Base-by-base conservation (phyloP, 2,113 vertebrate species). In the Leucoraja erinaceus region DNA sequence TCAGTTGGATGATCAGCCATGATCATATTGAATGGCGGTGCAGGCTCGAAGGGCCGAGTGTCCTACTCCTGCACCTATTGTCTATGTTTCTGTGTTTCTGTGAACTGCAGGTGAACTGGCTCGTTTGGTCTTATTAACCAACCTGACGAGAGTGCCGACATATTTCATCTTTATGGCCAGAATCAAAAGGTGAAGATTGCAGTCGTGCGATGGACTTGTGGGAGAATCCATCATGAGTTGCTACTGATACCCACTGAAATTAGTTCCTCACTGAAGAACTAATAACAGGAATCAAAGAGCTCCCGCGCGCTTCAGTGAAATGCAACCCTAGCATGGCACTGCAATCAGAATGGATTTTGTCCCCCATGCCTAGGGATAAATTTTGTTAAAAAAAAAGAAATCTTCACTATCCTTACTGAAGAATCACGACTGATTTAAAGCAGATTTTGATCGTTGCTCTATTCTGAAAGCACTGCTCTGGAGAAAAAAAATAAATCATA, bases 201-300 rank as follows among this genome's bases (percentile, higher is more conserved):
- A 25, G 18, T 18, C 10, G 33, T 72, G 38, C 38, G 3, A 47
- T 91, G 20, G 31, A 74, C 38, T 74, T 38, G 33, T 68, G 72
- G 28, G 31, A 91, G 20, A 91, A 91, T 74, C 33, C 11, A 0
- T 28, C 66, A 91, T 72, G 90, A 91, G 18, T 54, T 68, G 33
- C 68, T 33, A 91, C 66, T 91, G 90, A 72, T 72, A 91, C 90
- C 90, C 11, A 47, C 38, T 72, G 68, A 91, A 91, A 91, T 91
- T 72, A 91, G 90, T 28, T 91, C 90, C 90, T 91, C 22, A 72
- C 90, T 28, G 33, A 33, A 91, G 72, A 91, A 11, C 72, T 72
- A 72, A 54, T 91, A 91, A 91, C 72, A 20, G 66, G 70, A 25
- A 28, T 54, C 66, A 74, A 91, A 54, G 90, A 72, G 38, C 68